Conservation (phyloP, 2,797 vertebrate species). For the Glossophaga mutica region DNA sequence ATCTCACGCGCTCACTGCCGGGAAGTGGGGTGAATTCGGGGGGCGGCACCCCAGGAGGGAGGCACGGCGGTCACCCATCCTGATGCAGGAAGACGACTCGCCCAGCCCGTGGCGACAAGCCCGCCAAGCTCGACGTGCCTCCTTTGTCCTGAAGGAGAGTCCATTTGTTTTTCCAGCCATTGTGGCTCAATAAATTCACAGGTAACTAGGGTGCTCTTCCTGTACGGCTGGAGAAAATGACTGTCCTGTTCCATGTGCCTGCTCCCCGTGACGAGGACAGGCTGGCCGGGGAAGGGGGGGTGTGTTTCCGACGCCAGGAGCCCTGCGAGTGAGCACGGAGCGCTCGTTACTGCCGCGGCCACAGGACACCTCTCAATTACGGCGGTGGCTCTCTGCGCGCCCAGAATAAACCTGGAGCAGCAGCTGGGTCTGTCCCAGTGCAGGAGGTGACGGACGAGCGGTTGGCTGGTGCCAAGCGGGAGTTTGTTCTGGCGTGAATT, state of each 20-base stretch:
- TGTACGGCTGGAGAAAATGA: background rate
- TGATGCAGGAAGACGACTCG: rapidly evolving
- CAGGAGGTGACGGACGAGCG: background rate
- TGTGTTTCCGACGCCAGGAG: background rate
- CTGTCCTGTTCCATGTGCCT: background rate
- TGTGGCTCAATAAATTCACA: background rate
- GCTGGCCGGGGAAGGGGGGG: background rate
- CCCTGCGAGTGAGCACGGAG: background rate
- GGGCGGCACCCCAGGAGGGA: background rate
- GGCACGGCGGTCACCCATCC: background rate
- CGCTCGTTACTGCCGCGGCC: background rate
- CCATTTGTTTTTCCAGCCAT: background rate
- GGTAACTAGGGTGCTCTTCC: background rate
- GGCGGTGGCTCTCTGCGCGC: background rate
- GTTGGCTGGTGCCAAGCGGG: background rate
- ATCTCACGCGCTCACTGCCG: background rate
- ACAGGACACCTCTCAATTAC: background rate
- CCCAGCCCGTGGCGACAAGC: rapidly evolving
- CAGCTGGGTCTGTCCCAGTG: background rate
- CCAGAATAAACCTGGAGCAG: background rate
- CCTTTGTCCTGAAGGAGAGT: background rate
- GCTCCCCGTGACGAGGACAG: background rate
- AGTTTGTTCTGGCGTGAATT: background rate
- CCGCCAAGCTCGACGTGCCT: no score
- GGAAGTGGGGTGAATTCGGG: background rate